These are phyloP conservation scores for Willisornis vidua DNA, from an alignment of 2,113 vertebrate genomes.

Conservation along the genomic window DNA sequence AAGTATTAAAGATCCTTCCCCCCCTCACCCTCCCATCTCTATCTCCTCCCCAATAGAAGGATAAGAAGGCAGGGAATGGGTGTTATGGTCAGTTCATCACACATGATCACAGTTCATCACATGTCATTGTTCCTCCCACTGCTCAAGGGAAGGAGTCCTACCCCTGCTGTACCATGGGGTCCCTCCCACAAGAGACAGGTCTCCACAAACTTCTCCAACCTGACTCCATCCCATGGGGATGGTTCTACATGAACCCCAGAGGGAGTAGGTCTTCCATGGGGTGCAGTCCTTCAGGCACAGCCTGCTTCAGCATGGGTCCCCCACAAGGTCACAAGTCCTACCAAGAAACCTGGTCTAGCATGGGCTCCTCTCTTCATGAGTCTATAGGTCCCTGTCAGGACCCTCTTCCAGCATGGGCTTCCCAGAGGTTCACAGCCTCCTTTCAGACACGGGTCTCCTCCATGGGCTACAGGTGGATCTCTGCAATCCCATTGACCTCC, in stretches of 20 bases:
- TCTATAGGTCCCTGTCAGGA: not conserved
- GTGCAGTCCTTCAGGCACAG: not conserved
- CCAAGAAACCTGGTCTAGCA: not conserved
- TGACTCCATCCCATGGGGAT: too few relatives aligned
- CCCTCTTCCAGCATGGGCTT: rapidly evolving
- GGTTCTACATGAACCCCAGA: not conserved
- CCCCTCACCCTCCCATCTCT: not conserved
- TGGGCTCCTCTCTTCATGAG: not conserved
- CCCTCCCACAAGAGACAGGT: not conserved
- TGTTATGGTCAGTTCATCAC: not conserved
- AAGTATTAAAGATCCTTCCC: not conserved
- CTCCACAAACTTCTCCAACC: not conserved
- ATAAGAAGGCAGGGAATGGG: not conserved
- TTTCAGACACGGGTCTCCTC: not conserved
- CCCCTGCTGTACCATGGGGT: rapidly evolving
- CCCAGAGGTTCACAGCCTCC: not conserved
- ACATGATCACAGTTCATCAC: not conserved
- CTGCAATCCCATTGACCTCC: not conserved
- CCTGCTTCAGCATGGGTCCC: not conserved
- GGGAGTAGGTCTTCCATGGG: rapidly evolving
- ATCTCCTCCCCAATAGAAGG: rapidly evolving
- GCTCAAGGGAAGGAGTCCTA: not conserved
- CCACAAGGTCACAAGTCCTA: too few relatives aligned
- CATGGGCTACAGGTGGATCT: not conserved
- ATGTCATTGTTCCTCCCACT: not conserved